These are phyloP conservation scores for Melikaiella ostensackeni DNA, from an alignment of 2,888 invertebrate genomes.

Conservation along the genomic window DNA sequence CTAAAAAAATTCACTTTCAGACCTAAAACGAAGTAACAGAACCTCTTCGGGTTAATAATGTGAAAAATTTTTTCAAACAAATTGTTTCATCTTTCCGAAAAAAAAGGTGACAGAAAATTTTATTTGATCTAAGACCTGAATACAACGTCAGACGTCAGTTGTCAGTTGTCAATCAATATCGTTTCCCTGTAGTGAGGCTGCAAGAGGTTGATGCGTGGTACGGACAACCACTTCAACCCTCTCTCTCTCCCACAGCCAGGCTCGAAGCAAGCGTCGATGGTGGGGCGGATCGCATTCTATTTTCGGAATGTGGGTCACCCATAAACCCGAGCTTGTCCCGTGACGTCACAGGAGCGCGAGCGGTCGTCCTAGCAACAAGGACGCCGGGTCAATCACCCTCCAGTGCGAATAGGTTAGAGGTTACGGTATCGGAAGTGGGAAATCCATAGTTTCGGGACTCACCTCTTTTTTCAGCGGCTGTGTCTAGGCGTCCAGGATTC, in stretches of 20 bases:
- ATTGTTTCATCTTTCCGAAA: neutral
- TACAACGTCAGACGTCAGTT: neutral
- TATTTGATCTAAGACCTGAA: neutral
- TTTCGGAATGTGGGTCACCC: slow-evolving; percentile 76
- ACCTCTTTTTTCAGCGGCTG: neutral
- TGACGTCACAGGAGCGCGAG: slow-evolving; percentile 74
- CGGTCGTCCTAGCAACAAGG: slow-evolving; percentile 74
- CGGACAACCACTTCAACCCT: slow-evolving; percentile 21
- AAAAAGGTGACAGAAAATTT: neutral
- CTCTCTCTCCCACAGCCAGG: neutral
- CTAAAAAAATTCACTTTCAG: too few species aligned
- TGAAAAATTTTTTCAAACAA: too few species aligned
- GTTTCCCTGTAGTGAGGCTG: neutral
- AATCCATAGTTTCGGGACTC: neutral
- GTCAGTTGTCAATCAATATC: neutral
- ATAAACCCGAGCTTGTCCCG: slow-evolving; percentile 75
- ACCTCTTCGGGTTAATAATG: too few species aligned
- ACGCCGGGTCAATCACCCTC: slow-evolving; percentile 72
- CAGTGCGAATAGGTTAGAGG: slow-evolving; percentile 45
- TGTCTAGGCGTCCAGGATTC: too few species aligned
- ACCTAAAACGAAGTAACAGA: too few species aligned
- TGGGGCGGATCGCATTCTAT: slow-evolving; percentile 69
- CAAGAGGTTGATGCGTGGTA: slow-evolving; percentile 31
- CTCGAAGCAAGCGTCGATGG: slow-evolving; percentile 46
- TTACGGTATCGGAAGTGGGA: slow-evolving; percentile 38